Base-by-base conservation (phyloP, 2,888 invertebrate species). In the Anticlea derivata region DNA sequence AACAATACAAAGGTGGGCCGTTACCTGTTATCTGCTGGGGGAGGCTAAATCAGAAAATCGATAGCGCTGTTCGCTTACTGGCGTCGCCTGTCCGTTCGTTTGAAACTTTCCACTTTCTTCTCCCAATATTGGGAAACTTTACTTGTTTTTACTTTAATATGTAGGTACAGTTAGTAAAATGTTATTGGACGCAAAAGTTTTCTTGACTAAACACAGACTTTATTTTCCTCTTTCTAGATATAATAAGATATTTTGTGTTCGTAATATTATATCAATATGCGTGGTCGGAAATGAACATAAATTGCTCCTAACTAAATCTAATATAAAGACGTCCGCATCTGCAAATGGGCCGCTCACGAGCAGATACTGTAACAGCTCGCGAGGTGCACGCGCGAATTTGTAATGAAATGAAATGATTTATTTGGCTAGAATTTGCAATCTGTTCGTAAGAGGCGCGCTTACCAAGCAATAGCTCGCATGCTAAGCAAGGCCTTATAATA, bases 11-110 rank as follows among this genome's bases (percentile, higher is more conserved):
- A 60, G 60, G 53, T 50, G 58, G 37, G 58, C 31, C 45, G 56
- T 74, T 80, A 83, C 84, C 86, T 83, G 82, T 83, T 86, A 86
- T 87, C 86, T 76, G 71, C 67, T 65, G 65, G 78, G 86, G 86
- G 84, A 79, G 75, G 78, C 71, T 84, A 86, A 88, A 89, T 88
- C 86, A 86, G 85, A 81, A 86, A 89, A 89, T 88, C 89, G 78
- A 89, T 88, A 85, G 51, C 67, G 63, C 61, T 65, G 62, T 60
- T 65, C 70, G 72, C 73, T 76, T 74, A 73, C 73, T 72, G 72
- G 12, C 74, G 57, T 63, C 68, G 44, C 44, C 44, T 44, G 44
- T 45, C 45, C 50, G 37, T 26, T 64, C 69, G 61, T 31, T 49
- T 43, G 30, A 70, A 75, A 80, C 68, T 77, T 75, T 73, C 63